Percentiles rank a stretch among this genome's conserved stretches.
Evolutionary conservation across 1,140 invertebrate genomes (phyloP).

Genomic region (Dryas iulia): DNA sequence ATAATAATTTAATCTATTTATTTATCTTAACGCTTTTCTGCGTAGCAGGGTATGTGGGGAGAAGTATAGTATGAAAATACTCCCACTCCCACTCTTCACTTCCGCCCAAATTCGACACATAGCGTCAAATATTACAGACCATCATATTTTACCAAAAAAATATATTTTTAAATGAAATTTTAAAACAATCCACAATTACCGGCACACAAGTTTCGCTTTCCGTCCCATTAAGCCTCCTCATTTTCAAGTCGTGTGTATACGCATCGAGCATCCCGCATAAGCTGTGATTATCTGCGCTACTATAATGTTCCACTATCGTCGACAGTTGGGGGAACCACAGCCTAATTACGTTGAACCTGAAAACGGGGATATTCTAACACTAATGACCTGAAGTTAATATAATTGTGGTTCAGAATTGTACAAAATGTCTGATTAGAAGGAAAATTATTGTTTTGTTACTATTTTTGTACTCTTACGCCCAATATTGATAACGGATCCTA

Average conservation of each 20-base stretch:
- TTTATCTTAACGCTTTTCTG: no score
- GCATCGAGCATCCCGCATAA: conserved; percentile 58
- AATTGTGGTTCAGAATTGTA: not conserved
- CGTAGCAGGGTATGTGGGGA: no score
- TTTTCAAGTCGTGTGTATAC: conserved; percentile 46
- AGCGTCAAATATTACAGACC: no score
- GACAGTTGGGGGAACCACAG: conserved; percentile 71
- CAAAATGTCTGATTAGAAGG: not conserved
- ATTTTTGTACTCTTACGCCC: no score
- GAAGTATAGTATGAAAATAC: no score
- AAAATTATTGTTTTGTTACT: no score
- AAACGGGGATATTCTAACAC: conserved; percentile 12
- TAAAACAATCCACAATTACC: conserved; percentile 35
- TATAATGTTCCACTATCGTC: conserved; percentile 61
- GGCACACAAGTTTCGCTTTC: conserved; percentile 47
- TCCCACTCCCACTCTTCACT: no score
- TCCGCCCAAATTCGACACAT: no score
- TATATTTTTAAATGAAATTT: no score
- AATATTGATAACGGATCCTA: no score
- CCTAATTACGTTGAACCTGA: conserved; percentile 59
- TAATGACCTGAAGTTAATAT: not conserved
- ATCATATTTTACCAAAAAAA: no score
- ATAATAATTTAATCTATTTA: no score
- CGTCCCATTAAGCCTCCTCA: conserved; percentile 29
- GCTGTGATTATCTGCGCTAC: conserved; percentile 35